Percentiles rank a stretch among this genome's conserved stretches.
phyloP scores from a whole-genome alignment of 2,888 invertebrate species.

The Gymnocheta viridis region DNA sequence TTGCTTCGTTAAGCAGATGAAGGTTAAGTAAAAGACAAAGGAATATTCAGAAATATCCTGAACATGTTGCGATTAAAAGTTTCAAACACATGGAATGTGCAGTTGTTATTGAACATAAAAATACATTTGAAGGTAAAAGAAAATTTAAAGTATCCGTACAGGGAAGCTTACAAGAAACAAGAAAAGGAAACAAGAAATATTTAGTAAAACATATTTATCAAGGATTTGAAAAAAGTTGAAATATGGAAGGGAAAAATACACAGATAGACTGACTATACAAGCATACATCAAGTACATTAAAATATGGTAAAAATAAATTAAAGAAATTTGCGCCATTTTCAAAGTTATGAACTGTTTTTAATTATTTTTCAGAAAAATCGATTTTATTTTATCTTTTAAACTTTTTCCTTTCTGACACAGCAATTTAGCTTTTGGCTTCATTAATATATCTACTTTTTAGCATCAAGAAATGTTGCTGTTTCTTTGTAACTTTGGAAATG shows the following conservation, averaged over 20 bases:
- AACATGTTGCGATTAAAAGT: slow-evolving; percentile 19
- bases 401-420: neutral
- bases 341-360: neutral
- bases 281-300: neutral
- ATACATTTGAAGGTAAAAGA: neutral
- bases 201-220: slow-evolving; percentile 23
- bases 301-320: neutral
- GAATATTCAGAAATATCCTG: neutral
- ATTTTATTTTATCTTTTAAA: neutral
- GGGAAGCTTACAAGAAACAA: neutral
- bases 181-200: neutral
- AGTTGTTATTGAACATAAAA: slow-evolving; percentile 49
- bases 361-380: neutral
- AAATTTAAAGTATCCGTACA: slow-evolving; percentile 2
- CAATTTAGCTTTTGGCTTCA: neutral
- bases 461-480: neutral
- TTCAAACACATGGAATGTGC: slow-evolving; percentile 35
- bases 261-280: neutral
- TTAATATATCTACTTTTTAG: neutral
- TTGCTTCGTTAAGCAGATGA: too few species aligned
- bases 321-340: neutral
- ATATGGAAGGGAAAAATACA: neutral
- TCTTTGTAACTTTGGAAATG: slow-evolving; percentile 5
- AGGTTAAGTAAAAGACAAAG: neutral
- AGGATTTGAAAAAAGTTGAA: slow-evolving; percentile 1